These are phyloP conservation scores for Nothocercus nigrocapillus DNA, from an alignment of 2,113 vertebrate genomes.

Conservation along the genomic window DNA sequence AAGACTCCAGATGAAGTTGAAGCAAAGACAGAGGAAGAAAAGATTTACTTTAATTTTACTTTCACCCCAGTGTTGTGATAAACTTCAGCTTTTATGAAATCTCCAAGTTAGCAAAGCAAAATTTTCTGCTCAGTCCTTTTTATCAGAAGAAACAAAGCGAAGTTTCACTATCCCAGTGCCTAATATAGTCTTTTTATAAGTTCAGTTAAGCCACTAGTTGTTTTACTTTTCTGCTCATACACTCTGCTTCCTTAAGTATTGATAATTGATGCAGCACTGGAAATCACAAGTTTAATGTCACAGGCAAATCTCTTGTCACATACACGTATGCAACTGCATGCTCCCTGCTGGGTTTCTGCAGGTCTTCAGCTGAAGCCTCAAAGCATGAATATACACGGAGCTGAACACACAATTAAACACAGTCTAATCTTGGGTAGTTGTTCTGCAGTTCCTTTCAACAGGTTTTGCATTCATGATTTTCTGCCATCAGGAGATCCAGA, in stretches of 20 bases:
- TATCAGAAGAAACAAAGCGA: background rate
- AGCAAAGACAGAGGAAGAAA: background rate
- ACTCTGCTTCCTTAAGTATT: background rate
- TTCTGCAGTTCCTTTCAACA: background rate
- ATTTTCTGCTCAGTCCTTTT: background rate
- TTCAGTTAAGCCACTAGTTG: background rate
- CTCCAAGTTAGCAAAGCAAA: background rate
- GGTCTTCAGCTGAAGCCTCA: background rate
- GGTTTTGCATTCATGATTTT: background rate
- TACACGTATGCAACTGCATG: no score
- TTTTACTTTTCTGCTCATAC: background rate
- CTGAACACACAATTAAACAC: fast-evolving
- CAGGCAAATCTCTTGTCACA: background rate
- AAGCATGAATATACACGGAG: background rate
- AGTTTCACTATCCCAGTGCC: background rate
- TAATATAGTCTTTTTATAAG: background rate
- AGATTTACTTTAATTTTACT: background rate
- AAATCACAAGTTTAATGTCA: background rate
- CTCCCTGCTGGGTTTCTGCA: fast-evolving
- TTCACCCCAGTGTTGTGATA: background rate
- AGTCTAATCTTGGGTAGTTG: background rate
- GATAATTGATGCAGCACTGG: no score
- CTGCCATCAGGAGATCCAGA: background rate
- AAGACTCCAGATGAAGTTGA: background rate
- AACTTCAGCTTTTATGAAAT: background rate